Conservation (phyloP, 2,888 invertebrate species). For the Patella depressa region DNA sequence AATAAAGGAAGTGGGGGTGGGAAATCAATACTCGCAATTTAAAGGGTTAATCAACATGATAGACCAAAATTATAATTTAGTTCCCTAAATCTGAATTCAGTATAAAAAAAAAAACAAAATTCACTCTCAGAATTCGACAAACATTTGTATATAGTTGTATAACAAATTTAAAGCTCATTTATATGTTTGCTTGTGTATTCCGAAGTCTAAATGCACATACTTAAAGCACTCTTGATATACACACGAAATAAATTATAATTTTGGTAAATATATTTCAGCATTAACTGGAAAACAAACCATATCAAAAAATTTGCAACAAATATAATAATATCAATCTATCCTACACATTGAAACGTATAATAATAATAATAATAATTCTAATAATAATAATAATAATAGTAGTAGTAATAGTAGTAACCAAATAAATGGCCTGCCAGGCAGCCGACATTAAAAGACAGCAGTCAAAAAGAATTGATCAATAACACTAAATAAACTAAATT, state of each 20-base stretch:
- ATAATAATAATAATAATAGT: slow-evolving; percentile 13
- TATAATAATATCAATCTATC: neutral
- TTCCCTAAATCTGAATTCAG: neutral
- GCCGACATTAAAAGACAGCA: too few relatives aligned
- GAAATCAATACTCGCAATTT: too few relatives aligned
- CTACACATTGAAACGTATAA: neutral
- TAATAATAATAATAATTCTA: slow-evolving; percentile 7
- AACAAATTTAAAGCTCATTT: slow-evolving; percentile 13
- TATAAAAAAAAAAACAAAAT: neutral
- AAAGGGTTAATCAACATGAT: neutral
- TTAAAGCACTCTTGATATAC: too few relatives aligned
- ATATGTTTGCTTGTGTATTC: slow-evolving; percentile 3
- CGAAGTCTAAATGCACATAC: too few relatives aligned
- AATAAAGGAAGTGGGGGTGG: too few relatives aligned
- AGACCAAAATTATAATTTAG: slow-evolving; percentile 3
- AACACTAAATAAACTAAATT: too few relatives aligned
- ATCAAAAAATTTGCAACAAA: slow-evolving; percentile 8
- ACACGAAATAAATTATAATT: neutral
- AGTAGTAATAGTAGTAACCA: neutral
- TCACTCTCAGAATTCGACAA: too few relatives aligned
- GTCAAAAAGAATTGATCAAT: too few relatives aligned
- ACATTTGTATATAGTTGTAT: neutral
- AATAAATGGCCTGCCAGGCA: too few relatives aligned
- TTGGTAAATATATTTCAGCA: neutral
- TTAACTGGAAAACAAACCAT: slow-evolving; percentile 5